Evolutionary conservation across 2,113 vertebrate species (phyloP).

Genomic region (Lasiurus cinereus): DNA sequence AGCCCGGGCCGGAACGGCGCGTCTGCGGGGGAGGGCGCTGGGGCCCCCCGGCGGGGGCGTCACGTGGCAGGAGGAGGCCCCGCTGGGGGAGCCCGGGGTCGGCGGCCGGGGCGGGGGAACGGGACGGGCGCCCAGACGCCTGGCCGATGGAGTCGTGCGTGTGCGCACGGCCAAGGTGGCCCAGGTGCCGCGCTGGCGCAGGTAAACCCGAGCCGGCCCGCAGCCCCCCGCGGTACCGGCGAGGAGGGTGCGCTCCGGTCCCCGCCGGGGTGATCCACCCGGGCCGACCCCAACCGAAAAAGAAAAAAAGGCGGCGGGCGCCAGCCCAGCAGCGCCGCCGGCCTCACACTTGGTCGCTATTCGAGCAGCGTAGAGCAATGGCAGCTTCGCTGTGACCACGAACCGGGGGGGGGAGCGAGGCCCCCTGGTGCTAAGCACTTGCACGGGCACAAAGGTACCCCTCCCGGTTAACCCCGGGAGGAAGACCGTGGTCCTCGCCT

Average conservation of each 20-base stretch:
- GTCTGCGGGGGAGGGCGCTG: conserved; percentile 72
- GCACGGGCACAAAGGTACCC: background rate
- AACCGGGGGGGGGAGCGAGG: background rate
- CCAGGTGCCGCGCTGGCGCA: conserved; percentile 70
- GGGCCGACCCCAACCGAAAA: background rate
- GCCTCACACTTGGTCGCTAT: background rate
- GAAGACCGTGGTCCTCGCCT: rapidly evolving
- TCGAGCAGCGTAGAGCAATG: background rate
- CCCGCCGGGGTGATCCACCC: background rate
- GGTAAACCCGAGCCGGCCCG: conserved; percentile 45
- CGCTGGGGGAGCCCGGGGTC: conserved; percentile 69
- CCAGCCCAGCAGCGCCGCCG: background rate
- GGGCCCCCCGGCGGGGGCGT: conserved; percentile 71
- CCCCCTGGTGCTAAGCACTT: background rate
- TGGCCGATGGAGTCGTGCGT: conserved; percentile 6
- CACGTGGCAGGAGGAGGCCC: conserved; percentile 79
- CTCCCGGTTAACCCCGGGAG: background rate
- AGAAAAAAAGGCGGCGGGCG: background rate
- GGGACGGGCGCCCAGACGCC: conserved; percentile 40
- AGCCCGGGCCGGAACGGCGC: conserved; percentile 70
- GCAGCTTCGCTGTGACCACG: background rate
- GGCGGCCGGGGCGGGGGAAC: conserved; percentile 40
- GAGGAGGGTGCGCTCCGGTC: background rate
- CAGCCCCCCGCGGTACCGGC: background rate
- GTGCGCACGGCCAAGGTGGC: conserved; percentile 45